Evolutionary conservation across 2,113 vertebrate species (phyloP).

Genomic region (Dipodomys merriami): DNA sequence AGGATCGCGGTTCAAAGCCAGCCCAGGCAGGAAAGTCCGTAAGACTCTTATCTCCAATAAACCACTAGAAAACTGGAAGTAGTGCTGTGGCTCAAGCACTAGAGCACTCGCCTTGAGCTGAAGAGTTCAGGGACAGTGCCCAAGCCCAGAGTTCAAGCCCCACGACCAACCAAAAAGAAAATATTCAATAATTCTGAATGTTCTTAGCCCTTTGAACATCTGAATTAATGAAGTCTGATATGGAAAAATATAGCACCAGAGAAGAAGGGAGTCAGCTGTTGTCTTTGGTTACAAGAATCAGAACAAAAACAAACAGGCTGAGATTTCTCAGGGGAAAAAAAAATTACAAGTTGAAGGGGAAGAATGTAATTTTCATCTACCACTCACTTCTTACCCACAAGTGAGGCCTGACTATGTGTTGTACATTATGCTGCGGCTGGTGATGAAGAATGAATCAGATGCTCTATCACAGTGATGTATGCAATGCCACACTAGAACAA

Average conservation of each 20-base stretch:
- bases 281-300: conserved; percentile 30
- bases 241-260: conserved; percentile 5
- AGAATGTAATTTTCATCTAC: not conserved
- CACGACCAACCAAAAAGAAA: not conserved
- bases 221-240: conserved; percentile 43
- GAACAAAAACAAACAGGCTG: conserved; percentile 21
- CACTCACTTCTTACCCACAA: not conserved
- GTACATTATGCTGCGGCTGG: not conserved
- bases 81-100: no score
- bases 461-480: not conserved
- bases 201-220: conserved; percentile 25
- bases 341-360: not conserved
- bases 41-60: no score
- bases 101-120: no score
- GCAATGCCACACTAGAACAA: not conserved
- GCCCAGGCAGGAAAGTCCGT: no score
- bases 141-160: no score
- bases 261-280: conserved; percentile 33
- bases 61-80: no score
- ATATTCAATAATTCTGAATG: conserved; percentile 45
- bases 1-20: no score
- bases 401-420: not conserved
- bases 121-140: no score
- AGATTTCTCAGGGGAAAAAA: conserved; percentile 34
- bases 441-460: not conserved